phyloP scores from a whole-genome alignment of 2,888 invertebrate genomes.

The Reticulitermes lucifugus region DNA sequence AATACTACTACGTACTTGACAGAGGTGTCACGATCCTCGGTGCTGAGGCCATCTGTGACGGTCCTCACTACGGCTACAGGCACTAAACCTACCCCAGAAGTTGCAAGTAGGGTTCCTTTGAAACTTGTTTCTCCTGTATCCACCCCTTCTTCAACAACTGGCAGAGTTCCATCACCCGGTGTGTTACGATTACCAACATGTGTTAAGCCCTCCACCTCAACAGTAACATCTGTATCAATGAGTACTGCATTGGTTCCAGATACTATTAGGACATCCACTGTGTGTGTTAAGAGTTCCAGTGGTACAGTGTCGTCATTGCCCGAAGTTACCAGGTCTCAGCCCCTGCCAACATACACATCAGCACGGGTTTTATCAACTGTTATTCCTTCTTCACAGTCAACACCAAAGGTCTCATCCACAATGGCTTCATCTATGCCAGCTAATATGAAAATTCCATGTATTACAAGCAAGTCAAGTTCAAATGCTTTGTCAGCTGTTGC shows the following conservation, averaged over 20 bases:
- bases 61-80: slow-evolving; percentile 48
- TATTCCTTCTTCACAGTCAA: not conserved
- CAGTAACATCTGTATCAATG: slow-evolving; percentile 26
- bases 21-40: slow-evolving; percentile 28
- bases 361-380: slow-evolving; percentile 20
- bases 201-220: slow-evolving; percentile 37
- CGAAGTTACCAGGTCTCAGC: slow-evolving; percentile 3
- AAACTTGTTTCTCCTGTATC: slow-evolving; percentile 42
- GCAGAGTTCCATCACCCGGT: slow-evolving; percentile 34
- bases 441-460: not conserved
- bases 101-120: slow-evolving; percentile 41
- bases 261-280: not conserved
- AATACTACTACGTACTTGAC: slow-evolving; percentile 10
- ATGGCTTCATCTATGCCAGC: not conserved
- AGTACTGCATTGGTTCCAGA: not conserved
- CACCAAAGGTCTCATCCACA: slow-evolving; percentile 19
- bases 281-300: not conserved
- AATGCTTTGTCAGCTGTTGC: slow-evolving; percentile 43
- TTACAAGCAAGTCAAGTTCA: not conserved
- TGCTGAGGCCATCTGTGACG: slow-evolving; percentile 39
- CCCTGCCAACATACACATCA: not conserved
- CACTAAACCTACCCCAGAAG: slow-evolving; percentile 50
- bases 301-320: not conserved
- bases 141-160: slow-evolving; percentile 22
- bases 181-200: slow-evolving; percentile 31